Evolutionary conservation across 2,797 vertebrate genomes (phyloP), one percentile per base, ranked within the genome.

Genomic region (Eremophila alpestris): DNA sequence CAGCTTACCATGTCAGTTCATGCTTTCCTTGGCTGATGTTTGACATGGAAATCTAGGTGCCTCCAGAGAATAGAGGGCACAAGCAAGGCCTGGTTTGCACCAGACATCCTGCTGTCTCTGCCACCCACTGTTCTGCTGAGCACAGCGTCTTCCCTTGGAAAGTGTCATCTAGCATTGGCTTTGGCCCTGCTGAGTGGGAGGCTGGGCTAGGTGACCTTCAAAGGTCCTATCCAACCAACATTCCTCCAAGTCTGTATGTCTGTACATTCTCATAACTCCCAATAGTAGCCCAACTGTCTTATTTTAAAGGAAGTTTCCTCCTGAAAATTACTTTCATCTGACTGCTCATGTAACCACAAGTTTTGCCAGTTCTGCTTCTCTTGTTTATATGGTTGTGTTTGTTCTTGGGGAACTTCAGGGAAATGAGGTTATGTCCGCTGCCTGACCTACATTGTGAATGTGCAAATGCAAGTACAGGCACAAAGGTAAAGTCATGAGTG

Each of bases 171-270:
- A 10, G 63, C 1, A 1, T 21, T 89, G 78, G 52, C 56, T 46
- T 54, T 52, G 73, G 64, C 54, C 43, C 34, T 82, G 43, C 52
- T 21, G 45, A 23, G 46, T 21, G 21, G 32, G 30, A 74, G 59
- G 34, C 68, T 85, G 84, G 41, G 41, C 65, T 71, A 23, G 46
- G 51, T 92, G 80, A 92, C 93, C 73, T 92, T 88, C 74, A 83
- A 36, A 90, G 86, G 40, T 85, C 65, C 56, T 71, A 77, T 83
- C 52, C 73, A 60, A 21, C 56, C 60, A 58, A 2, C 6, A 1
- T 59, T 73, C 26, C 26, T 60, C 34, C 13, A 21, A 45, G 29
- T 75, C 38, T 38, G 1, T 76, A 11, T 0, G 29, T 75, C 38
- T 38, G 1, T 76, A 11, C 0, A 1, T 60, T 69, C 38, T 70